Evolutionary conservation across 2,113 vertebrate genomes (phyloP), one percentile per base, ranked within the genome.

Genomic region (Hippocampus mohnikei): DNA sequence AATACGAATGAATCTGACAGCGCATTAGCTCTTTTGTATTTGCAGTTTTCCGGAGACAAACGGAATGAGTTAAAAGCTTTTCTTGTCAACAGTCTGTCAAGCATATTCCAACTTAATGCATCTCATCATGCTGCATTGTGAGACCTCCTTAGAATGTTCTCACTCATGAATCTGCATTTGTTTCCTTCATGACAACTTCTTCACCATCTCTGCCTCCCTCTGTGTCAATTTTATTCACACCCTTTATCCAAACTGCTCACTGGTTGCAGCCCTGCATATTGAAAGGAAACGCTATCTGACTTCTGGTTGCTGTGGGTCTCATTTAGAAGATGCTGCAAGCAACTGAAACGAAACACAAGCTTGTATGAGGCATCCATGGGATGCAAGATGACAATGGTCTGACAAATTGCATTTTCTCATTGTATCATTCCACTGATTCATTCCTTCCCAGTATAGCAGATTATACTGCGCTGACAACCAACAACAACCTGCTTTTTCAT

Each of bases 331-430:
- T 59, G 80, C 83, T 75, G 85, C 87, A 81, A 79, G 85, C 85
- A 82, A 87, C 88, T 84, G 83, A 67, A 79, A 75, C 48, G 81
- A 85, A 75, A 77, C 72, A 21, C 84, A 59, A 72, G 82, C 73
- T 27, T 70, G 75, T 50, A 78, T 76, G 16, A 48, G 60, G 67
- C 70, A 70, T 73, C 82, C 77, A 11, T 48, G 73, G 25, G 73
- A 60, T 56, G 75, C 73, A 80, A 84, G 73, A 48, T 25, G 61
- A 88, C 78, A 75, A 83, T 70, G 76, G 72, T 70, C 81, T 82
- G 73, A 87, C 81, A 87, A 90, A 88, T 88, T 85, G 53, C 70
- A 48, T 87, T 88, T 85, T 87, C 79, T 74, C 75, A 87, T 87
- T 86, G 84, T 87, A 3, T 82, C 77, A 82, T 80, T 85, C 72